Percentiles rank a stretch among this genome's conserved stretches.
These are phyloP conservation scores for Ceuthmochares aereus DNA, from an alignment of 2,113 vertebrate genomes.

Conservation along the genomic window DNA sequence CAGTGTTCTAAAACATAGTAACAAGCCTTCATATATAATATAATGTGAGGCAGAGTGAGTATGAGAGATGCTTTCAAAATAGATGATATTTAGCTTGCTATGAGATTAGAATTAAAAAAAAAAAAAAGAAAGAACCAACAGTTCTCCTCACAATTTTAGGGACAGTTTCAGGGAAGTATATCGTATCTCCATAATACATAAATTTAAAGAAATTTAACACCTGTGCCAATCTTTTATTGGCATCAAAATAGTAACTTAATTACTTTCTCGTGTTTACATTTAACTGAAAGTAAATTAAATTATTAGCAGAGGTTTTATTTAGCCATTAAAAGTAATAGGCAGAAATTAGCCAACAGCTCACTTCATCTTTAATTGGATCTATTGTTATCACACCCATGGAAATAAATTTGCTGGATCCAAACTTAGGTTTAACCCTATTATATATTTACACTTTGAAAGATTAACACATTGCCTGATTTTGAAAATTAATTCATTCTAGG, in stretches of 20 bases:
- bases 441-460: neutral
- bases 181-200: neutral
- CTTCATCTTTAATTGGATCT: neutral
- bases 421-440: neutral
- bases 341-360: neutral
- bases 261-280: neutral
- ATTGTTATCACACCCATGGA: neutral
- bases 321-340: neutral
- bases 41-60: neutral
- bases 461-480: neutral
- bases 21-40: neutral
- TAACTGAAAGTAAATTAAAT: conserved; percentile 6
- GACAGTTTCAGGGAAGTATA: neutral
- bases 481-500: neutral
- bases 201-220: neutral
- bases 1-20: neutral
- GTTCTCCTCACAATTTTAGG: neutral
- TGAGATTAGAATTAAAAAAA: neutral
- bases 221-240: neutral
- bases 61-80: neutral
- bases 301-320: neutral
- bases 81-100: neutral
- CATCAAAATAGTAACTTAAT: conserved; percentile 4
- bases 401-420: neutral
- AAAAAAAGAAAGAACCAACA: neutral